Evolutionary conservation across 2,797 vertebrate species (phyloP).

Genomic region (Molossus molossus): DNA sequence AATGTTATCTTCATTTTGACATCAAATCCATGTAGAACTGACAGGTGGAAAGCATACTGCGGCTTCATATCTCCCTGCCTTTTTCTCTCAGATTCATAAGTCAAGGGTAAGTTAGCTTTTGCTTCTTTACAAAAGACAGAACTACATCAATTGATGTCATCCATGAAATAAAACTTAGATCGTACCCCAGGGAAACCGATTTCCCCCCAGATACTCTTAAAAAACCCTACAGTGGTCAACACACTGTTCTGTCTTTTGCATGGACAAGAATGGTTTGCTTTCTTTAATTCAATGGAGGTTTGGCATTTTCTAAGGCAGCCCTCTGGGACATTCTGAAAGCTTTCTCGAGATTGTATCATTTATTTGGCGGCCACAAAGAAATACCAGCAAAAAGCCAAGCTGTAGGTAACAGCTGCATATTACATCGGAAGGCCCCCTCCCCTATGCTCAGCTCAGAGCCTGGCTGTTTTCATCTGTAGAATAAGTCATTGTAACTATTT

Average conservation of each 20-base stretch:
- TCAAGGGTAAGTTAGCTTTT: slow-evolving; percentile 69
- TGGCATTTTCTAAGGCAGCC: slow-evolving; percentile 73
- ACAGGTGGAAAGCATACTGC: slow-evolving; percentile 65
- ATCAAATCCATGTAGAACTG: slow-evolving; percentile 73
- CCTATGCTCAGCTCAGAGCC: slow-evolving; percentile 55
- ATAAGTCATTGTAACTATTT: slow-evolving; percentile 61
- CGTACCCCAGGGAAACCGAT: slow-evolving; percentile 60
- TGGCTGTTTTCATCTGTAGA: slow-evolving; percentile 57
- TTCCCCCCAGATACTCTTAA: slow-evolving; percentile 69
- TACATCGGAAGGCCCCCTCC: neutral
- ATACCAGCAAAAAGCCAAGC: slow-evolving; percentile 67
- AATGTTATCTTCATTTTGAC: slow-evolving; percentile 78
- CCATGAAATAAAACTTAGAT: slow-evolving; percentile 71
- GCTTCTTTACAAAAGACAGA: slow-evolving; percentile 71
- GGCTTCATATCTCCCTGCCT: slow-evolving; percentile 58
- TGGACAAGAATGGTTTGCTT: slow-evolving; percentile 76
- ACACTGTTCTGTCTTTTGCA: neutral
- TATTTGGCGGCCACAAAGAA: slow-evolving; percentile 78
- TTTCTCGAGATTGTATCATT: slow-evolving; percentile 79
- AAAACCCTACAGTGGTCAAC: slow-evolving; percentile 68
- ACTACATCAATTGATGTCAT: slow-evolving; percentile 66
- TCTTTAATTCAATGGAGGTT: slow-evolving; percentile 76
- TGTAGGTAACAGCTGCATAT: slow-evolving; percentile 66
- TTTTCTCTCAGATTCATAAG: slow-evolving; percentile 71
- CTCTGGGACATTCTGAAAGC: slow-evolving; percentile 74